phyloP scores from a whole-genome alignment of 2,888 invertebrate genomes.

The Tuberolachnus salignus region DNA sequence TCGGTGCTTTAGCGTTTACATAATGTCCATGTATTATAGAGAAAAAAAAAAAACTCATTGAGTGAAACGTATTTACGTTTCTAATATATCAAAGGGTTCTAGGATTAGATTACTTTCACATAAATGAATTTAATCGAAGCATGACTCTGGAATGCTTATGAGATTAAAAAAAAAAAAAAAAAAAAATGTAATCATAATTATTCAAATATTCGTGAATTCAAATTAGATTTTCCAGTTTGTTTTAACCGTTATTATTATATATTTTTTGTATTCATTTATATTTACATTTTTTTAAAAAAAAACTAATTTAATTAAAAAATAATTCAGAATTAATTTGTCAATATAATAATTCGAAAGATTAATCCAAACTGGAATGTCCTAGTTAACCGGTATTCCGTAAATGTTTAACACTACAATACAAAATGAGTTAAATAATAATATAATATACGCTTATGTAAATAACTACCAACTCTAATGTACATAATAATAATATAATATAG shows the following conservation, averaged over 20 bases:
- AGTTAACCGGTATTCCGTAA: too few relatives aligned
- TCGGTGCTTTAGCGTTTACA: constrained; percentile 53
- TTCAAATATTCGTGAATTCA: background rate
- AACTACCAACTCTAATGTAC: constrained; percentile 10
- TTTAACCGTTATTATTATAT: background rate
- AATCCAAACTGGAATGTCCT: constrained; percentile 20
- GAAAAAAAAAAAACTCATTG: constrained; percentile 26
- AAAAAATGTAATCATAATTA: background rate
- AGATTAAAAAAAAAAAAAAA: too few relatives aligned
- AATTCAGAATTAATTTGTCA: background rate
- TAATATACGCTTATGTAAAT: background rate
- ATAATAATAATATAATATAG: constrained; percentile 35
- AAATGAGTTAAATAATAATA: background rate
- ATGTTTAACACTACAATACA: too few relatives aligned
- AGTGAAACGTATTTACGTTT: constrained; percentile 54
- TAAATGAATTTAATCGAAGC: constrained; percentile 48
- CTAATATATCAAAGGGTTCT: constrained; percentile 17
- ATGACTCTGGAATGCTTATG: constrained; percentile 37
- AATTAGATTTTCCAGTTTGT: constrained; percentile 38
- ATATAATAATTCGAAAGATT: constrained; percentile 5
- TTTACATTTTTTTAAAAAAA: background rate
- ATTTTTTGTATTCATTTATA: background rate
- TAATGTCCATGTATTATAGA: constrained; percentile 17
- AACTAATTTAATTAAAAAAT: background rate
- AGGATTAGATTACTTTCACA: constrained; percentile 50